A percentile compares a stretch with the other conserved stretches of the same genome.
These are phyloP conservation scores for Epizoanthus stellaris DNA, from an alignment of 92 coral and sea anemone species.

Conservation along the genomic window DNA sequence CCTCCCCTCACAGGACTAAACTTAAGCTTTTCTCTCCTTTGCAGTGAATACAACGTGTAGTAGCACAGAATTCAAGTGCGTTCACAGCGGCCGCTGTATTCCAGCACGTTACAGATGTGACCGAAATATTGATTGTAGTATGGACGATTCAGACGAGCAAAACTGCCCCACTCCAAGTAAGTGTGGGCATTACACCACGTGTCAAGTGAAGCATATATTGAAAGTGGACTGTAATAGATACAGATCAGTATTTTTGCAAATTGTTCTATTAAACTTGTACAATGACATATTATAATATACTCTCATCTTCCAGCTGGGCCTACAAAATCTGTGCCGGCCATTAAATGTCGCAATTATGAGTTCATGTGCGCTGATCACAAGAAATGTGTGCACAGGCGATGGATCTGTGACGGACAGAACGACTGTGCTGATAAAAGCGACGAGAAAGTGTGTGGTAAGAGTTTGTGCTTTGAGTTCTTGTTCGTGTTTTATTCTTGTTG, in stretches of 20 bases:
- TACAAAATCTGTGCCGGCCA: constrained; percentile 39
- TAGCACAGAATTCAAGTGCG: constrained; percentile 55
- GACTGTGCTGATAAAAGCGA: constrained; percentile 93
- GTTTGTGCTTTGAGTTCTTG: background rate
- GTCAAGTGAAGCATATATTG: too few species aligned
- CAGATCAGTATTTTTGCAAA: background rate
- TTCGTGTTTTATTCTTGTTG: background rate
- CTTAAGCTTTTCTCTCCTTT: constrained; percentile 3
- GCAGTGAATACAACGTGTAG: constrained; percentile 59
- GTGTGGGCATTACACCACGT: background rate
- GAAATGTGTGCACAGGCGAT: constrained; percentile 67
- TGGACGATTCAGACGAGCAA: constrained; percentile 76
- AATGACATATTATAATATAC: background rate
- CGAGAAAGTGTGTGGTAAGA: constrained; percentile 83
- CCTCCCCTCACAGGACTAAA: background rate
- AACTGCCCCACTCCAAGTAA: constrained; percentile 61
- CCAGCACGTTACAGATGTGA: constrained; percentile 74
- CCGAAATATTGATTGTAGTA: constrained; percentile 61
- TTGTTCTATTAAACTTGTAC: background rate
- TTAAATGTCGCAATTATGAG: constrained; percentile 54
- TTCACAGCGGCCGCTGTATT: constrained; percentile 70
- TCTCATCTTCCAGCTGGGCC: constrained; percentile 13
- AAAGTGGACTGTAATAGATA: too few species aligned
- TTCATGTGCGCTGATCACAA: constrained; percentile 59
- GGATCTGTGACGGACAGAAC: constrained; percentile 85